These are phyloP conservation scores for Kryphioiulus occultus DNA, from an alignment of 2,888 invertebrate species.

Conservation along the genomic window DNA sequence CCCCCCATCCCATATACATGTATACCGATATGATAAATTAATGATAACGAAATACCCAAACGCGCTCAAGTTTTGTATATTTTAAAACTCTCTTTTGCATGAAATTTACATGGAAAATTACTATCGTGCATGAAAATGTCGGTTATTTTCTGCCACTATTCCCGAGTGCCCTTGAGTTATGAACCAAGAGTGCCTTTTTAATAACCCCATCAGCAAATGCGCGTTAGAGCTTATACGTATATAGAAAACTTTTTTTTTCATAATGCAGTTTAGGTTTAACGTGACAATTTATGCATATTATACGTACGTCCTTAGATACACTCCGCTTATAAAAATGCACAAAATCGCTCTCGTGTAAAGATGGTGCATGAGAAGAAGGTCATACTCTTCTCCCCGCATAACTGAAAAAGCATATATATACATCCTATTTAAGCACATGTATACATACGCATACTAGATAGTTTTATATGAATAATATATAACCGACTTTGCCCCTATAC, in stretches of 20 bases:
- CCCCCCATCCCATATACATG: no score
- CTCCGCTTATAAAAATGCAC: background rate
- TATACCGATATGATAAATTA: no score
- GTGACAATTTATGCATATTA: background rate
- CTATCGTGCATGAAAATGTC: background rate
- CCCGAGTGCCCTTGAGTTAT: background rate
- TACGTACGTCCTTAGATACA: background rate
- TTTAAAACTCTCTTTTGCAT: conserved; percentile 5
- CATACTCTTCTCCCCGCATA: background rate
- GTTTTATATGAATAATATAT: background rate
- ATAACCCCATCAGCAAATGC: conserved; percentile 5
- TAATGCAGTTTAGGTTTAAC: background rate
- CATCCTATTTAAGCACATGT: background rate
- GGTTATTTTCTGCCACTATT: background rate
- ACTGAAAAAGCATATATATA: no score
- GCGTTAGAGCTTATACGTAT: background rate
- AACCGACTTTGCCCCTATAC: background rate
- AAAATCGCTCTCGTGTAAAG: background rate
- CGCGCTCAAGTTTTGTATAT: background rate
- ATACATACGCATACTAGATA: background rate
- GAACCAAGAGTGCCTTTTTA: conserved; percentile 5
- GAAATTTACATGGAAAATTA: background rate
- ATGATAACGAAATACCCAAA: background rate
- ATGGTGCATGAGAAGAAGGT: background rate
- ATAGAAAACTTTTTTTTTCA: background rate